A percentile compares a stretch with the other conserved stretches of the same genome.
Evolutionary conservation across 2,888 invertebrate genomes (phyloP).

Genomic region (Temnothorax unifasciatus): DNA sequence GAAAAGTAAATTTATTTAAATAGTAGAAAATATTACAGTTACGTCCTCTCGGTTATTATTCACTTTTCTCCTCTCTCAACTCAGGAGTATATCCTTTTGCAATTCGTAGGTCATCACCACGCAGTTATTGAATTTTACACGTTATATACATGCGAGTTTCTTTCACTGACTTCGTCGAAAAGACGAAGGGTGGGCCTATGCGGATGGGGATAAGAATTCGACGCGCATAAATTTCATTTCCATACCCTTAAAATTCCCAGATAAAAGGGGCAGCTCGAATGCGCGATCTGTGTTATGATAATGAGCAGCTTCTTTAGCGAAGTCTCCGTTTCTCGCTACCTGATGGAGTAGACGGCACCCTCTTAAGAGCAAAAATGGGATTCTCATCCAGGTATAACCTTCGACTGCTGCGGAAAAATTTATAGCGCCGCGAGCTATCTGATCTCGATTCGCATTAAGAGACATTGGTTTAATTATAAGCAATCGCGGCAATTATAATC

Average conservation of each 20-base stretch:
- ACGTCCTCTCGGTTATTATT: background rate
- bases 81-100: slow-evolving; percentile 18
- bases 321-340: slow-evolving; percentile 55
- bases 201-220: slow-evolving; percentile 54
- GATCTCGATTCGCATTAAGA: slow-evolving; percentile 32
- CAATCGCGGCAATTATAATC: slow-evolving; percentile 26
- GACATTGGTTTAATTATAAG: slow-evolving; percentile 20
- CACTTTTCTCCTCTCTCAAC: background rate
- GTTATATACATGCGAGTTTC: slow-evolving; percentile 26
- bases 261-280: slow-evolving; percentile 78
- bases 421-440: slow-evolving; percentile 30
- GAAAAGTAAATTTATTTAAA: background rate
- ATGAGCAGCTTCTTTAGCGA: slow-evolving; percentile 73
- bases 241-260: slow-evolving; percentile 77
- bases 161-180: slow-evolving; percentile 49
- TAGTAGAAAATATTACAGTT: background rate
- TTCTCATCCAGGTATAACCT: slow-evolving; percentile 59
- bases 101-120: slow-evolving; percentile 33
- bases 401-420: slow-evolving; percentile 24
- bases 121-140: slow-evolving; percentile 52
- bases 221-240: slow-evolving; percentile 76
- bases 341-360: slow-evolving; percentile 63
- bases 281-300: slow-evolving; percentile 81
- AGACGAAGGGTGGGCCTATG: slow-evolving; percentile 26
- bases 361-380: slow-evolving; percentile 52